These are phyloP conservation scores for Helleia helle DNA, from an alignment of 2,888 invertebrate genomes.

Conservation along the genomic window DNA sequence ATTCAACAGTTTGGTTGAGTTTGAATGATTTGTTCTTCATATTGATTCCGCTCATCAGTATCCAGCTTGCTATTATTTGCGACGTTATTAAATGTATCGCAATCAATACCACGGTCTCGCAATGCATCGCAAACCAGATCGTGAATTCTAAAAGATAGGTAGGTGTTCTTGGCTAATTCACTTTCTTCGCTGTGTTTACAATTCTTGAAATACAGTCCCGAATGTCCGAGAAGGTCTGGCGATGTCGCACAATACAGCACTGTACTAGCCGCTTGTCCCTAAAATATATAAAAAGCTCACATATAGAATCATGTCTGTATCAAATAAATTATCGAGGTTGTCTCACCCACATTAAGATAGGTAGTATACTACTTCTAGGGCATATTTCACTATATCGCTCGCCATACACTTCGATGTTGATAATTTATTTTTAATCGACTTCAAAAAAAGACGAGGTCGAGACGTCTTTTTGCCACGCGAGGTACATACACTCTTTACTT, in stretches of 20 bases:
- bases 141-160: slow-evolving; percentile 45
- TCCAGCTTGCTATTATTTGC: neutral
- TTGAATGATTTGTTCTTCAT: neutral
- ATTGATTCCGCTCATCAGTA: neutral
- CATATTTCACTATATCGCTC: too few species aligned
- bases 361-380: too few species aligned
- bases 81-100: slow-evolving; percentile 11
- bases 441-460: too few species aligned
- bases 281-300: slow-evolving; percentile 28
- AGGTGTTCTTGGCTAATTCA: slow-evolving; percentile 43
- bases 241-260: slow-evolving; percentile 90
- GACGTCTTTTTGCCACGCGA: too few species aligned
- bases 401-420: too few species aligned
- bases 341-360: too few species aligned
- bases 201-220: slow-evolving; percentile 93
- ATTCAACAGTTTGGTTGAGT: neutral
- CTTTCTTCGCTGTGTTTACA: slow-evolving; percentile 79
- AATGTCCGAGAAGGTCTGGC: slow-evolving; percentile 82
- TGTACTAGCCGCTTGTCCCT: slow-evolving; percentile 95
- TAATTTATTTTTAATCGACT: too few species aligned
- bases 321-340: too few species aligned
- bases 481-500: too few species aligned
- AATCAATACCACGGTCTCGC: slow-evolving; percentile 25
- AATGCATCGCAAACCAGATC: slow-evolving; percentile 41
- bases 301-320: too few species aligned